These are phyloP conservation scores for Protodeltote pygarga DNA, from an alignment of 2,888 invertebrate genomes.

Conservation along the genomic window DNA sequence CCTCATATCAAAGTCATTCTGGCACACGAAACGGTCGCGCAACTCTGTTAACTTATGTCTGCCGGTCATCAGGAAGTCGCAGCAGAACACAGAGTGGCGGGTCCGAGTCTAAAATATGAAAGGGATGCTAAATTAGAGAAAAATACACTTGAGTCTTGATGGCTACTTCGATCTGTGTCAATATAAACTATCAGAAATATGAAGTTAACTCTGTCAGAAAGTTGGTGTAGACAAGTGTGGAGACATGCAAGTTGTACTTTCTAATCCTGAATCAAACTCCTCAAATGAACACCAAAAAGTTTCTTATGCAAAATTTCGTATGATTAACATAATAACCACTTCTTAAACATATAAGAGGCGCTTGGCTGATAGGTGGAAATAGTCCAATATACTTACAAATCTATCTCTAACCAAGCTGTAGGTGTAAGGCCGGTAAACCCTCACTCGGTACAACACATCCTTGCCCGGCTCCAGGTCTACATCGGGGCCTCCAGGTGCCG, in stretches of 20 bases:
- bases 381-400: constrained; percentile 52
- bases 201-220: too few relatives aligned
- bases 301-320: too few relatives aligned
- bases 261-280: too few relatives aligned
- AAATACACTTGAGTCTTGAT: too few relatives aligned
- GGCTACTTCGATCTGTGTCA: too few relatives aligned
- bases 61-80: constrained; percentile 67
- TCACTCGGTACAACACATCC: constrained; percentile 67
- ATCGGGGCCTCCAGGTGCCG: constrained; percentile 7
- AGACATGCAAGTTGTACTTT: too few relatives aligned
- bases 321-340: too few relatives aligned
- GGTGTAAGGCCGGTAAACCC: constrained; percentile 69
- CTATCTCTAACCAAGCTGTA: constrained; percentile 52
- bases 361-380: neutral
- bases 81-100: constrained; percentile 70
- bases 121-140: neutral
- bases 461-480: constrained; percentile 67
- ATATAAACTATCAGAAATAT: too few relatives aligned
- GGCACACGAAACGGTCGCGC: constrained; percentile 91
- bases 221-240: too few relatives aligned
- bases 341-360: too few relatives aligned
- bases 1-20: constrained; percentile 89
- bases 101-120: constrained; percentile 47
- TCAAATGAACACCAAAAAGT: too few relatives aligned
- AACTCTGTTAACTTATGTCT: constrained; percentile 89